Conservation (phyloP, 2,888 invertebrate species). For the Agrochola lychnidis region DNA sequence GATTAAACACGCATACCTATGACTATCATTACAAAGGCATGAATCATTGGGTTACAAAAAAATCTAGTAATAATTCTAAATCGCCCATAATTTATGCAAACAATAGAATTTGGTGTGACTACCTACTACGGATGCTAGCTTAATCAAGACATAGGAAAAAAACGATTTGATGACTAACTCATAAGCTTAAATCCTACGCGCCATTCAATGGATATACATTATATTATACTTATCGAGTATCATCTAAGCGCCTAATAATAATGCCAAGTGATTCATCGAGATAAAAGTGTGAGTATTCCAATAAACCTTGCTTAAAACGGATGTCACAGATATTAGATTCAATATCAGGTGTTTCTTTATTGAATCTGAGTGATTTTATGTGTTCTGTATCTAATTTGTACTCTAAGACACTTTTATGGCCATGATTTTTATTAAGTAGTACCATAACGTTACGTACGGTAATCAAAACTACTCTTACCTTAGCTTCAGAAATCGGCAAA, state of each 20-base stretch:
- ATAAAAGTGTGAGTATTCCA: slow-evolving; percentile 24
- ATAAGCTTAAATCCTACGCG: slow-evolving; percentile 41
- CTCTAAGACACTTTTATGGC: not conserved
- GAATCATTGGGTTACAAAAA: slow-evolving; percentile 25
- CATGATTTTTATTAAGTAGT: no score
- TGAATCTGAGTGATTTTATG: not conserved
- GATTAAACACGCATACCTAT: not conserved
- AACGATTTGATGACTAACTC: slow-evolving; percentile 46
- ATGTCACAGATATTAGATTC: slow-evolving; percentile 18
- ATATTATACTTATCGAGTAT: not conserved
- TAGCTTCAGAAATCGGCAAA: slow-evolving; percentile 88
- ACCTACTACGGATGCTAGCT: slow-evolving; percentile 32
- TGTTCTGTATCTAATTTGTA: not conserved
- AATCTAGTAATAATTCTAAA: slow-evolving; percentile 15
- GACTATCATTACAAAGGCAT: slow-evolving; percentile 7
- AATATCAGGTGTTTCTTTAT: slow-evolving; percentile 11
- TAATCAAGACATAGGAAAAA: slow-evolving; percentile 8
- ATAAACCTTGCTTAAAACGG: slow-evolving; percentile 28
- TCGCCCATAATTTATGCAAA: slow-evolving; percentile 30
- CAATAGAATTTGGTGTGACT: slow-evolving; percentile 27
- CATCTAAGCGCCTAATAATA: slow-evolving; percentile 20
- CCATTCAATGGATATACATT: slow-evolving; percentile 10
- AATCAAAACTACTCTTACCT: slow-evolving; percentile 75
- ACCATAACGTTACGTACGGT: no score
- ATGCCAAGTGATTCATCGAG: slow-evolving; percentile 27